phyloP scores from a whole-genome alignment of 2,888 invertebrate genomes.

The Notodonta dromedarius region DNA sequence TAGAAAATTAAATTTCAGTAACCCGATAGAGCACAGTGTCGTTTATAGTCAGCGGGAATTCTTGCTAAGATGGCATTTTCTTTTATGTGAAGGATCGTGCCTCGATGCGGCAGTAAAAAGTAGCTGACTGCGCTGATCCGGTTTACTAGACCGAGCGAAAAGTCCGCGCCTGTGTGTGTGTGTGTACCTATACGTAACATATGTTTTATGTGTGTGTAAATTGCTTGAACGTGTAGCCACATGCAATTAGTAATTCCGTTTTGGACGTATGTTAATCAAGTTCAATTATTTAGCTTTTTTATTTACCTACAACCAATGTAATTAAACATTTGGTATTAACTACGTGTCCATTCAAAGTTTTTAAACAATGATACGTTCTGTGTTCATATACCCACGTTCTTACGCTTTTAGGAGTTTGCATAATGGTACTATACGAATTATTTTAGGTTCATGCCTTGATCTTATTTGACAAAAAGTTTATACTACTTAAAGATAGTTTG shows the following conservation, averaged over 20 bases:
- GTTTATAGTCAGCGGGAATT: constrained; percentile 38
- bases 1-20: constrained; percentile 26
- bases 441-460: too few relatives aligned
- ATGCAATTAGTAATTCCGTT: constrained; percentile 31
- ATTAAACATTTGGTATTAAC: background rate
- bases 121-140: constrained; percentile 45
- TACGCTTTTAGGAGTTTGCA: background rate
- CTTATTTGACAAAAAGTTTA: too few relatives aligned
- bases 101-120: constrained; percentile 45
- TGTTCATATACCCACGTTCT: background rate
- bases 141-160: constrained; percentile 42
- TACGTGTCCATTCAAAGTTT: background rate
- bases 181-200: background rate
- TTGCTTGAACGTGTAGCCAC: constrained; percentile 17
- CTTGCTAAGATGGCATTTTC: constrained; percentile 42
- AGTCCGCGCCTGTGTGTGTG: constrained; percentile 14
- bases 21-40: constrained; percentile 37
- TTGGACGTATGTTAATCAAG: constrained; percentile 26
- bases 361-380: background rate
- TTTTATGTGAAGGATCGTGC: constrained; percentile 48
- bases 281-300: constrained; percentile 9
- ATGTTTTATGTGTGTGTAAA: constrained; percentile 21
- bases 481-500: too few relatives aligned
- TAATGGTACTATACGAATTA: too few relatives aligned
- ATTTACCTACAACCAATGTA: background rate